Evolutionary conservation across 1,140 invertebrate species (phyloP), one percentile per base, ranked within the genome.

Genomic region (Aricia agestis): DNA sequence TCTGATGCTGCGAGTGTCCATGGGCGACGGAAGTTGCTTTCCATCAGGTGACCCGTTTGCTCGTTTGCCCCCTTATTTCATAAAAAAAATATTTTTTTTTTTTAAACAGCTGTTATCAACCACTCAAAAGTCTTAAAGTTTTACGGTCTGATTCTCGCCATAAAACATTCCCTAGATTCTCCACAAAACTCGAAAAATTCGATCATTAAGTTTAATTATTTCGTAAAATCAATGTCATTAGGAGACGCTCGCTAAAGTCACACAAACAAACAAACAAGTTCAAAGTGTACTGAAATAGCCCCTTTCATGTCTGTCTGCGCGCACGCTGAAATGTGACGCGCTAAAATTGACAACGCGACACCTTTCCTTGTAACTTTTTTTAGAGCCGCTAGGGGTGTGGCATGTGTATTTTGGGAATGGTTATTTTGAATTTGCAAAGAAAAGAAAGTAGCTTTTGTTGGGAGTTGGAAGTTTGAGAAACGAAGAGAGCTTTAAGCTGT

Each of bases 201-300:
- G 18, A 19, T 17, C 19, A 67, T 58, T 68, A 65, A 72, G 45
- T 71, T 17, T 67, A 18, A 13, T 63, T 58, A 59, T 65, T 72
- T 57, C 45, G 58, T 69, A 58, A 75, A 73, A 76, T 74, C 76
- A 77, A 81, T 76, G 81, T 80, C 72, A 75, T 78, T 79, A 81
- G 81, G 76, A 15, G 45, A 52, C 78, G 82, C 82, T 73, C 79
- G 78, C 68, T 81, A 79, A 82, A 84, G 80, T 86, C 82, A 85
- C 85, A 80, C 87, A 89, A 86, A 87, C 83, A 89, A 89, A 89
- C 82, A 86, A 83, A 83, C 76, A 77, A 77, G 76, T 82, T 86
- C 81, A 85, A 87, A 86, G 85, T 78, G 84, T 67, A 77, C 80
- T 80, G 81, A 88, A 89, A 89, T 89, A 89, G 86, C 81, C 78